A percentile compares a stretch with the other conserved stretches of the same genome.
These are phyloP conservation scores for Oryzias woworae DNA, from an alignment of 2,113 vertebrate genomes.

Conservation along the genomic window DNA sequence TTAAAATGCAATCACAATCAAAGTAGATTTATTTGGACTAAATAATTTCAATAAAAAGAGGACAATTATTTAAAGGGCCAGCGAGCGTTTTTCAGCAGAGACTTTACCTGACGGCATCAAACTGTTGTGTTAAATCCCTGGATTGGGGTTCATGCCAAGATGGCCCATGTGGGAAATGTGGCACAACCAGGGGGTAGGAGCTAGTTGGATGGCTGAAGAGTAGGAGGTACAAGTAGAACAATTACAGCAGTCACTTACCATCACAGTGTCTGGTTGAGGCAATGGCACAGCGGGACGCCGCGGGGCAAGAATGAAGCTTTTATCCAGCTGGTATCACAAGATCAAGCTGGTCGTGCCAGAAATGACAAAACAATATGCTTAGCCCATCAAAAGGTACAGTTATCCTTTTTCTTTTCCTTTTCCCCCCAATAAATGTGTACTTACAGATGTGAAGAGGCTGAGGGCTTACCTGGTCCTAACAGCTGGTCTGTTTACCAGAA, in stretches of 20 bases:
- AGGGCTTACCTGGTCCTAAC: slow-evolving; percentile 5
- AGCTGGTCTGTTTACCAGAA: neutral
- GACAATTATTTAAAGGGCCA: neutral
- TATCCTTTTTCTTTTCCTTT: neutral
- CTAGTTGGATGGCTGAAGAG: slow-evolving; percentile 63
- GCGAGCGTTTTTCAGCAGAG: slow-evolving; percentile 9
- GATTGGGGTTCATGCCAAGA: slow-evolving; percentile 43
- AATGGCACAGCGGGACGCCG: slow-evolving; percentile 66
- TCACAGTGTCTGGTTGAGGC: slow-evolving; percentile 72
- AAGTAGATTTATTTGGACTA: neutral
- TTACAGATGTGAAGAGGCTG: neutral
- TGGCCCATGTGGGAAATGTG: slow-evolving; percentile 61
- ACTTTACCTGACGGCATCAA: slow-evolving; percentile 25
- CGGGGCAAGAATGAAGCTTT: slow-evolving; percentile 68
- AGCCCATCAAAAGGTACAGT: slow-evolving; percentile 24
- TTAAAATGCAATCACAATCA: neutral
- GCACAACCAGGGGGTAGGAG: slow-evolving; percentile 63
- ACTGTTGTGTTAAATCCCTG: slow-evolving; percentile 34
- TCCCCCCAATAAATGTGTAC: slow-evolving; percentile 23
- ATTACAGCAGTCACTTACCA: slow-evolving; percentile 79
- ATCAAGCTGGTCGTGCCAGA: slow-evolving; percentile 69
- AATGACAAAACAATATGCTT: slow-evolving; percentile 68
- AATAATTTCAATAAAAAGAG: neutral
- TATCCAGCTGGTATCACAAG: slow-evolving; percentile 70
- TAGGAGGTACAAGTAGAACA: slow-evolving; percentile 72